Evolutionary conservation across 2,888 invertebrate genomes (phyloP).

Genomic region (Theodoxus fluviatilis): DNA sequence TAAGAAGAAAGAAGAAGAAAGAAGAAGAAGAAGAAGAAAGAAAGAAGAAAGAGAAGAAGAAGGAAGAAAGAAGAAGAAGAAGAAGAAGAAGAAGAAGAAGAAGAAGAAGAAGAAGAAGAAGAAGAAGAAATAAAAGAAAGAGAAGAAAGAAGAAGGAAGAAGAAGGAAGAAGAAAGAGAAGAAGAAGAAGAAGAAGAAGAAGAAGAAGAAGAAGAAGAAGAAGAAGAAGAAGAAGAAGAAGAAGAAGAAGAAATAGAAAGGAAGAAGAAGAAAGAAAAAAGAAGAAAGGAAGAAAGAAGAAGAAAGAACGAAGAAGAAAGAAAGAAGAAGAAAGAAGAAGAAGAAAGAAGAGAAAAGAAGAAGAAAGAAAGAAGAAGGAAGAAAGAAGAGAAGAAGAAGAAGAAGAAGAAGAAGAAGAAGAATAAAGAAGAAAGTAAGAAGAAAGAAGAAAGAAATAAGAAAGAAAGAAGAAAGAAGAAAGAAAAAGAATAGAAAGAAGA

Average conservation of each 20-base stretch:
- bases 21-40: too few relatives aligned
- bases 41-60: too few relatives aligned
- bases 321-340: not conserved
- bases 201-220: not conserved
- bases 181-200: not conserved
- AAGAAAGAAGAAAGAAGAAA: too few relatives aligned
- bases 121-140: slow-evolving; percentile 15
- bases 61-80: not conserved
- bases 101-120: not conserved
- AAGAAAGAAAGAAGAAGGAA: too few relatives aligned
- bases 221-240: not conserved
- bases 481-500: too few relatives aligned
- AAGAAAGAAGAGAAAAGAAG: too few relatives aligned
- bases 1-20: slow-evolving; percentile 4
- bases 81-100: not conserved
- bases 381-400: too few relatives aligned
- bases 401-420: too few relatives aligned
- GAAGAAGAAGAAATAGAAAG: slow-evolving; percentile 5
- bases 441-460: too few relatives aligned
- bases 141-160: slow-evolving; percentile 12
- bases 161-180: slow-evolving; percentile 12
- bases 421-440: too few relatives aligned
- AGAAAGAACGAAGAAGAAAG: slow-evolving; percentile 6
- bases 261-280: slow-evolving; percentile 9
- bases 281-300: not conserved